Base-by-base conservation (phyloP, 2,888 invertebrate genomes). In the Pelosia muscerda region DNA sequence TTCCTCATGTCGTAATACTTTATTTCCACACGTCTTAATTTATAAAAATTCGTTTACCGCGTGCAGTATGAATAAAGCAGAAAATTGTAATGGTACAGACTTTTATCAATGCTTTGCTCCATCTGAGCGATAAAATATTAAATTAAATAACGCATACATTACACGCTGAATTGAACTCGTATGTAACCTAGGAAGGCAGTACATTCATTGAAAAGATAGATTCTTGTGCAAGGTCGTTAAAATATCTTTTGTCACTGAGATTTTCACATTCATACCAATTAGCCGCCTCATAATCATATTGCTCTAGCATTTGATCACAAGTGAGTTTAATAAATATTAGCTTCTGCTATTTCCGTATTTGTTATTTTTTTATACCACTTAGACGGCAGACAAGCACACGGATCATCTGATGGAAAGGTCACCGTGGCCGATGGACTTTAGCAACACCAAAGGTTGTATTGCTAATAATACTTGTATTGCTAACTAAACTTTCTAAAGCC, bases 41-140 rank as follows among this genome's bases (percentile, higher is more conserved):
- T 49, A 49, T n/a, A 49, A 49, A 49, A n/a, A 49, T 49, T 49
- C 49, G 9, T 49, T 49, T 49, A 49, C 49, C 49, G n/a, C n/a
- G n/a, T 2, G 2, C 19, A 49, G n/a, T 19, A 19, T 42, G 34
- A 38, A 38, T 34, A 34, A 11, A 13, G 38, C 38, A 38, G 38
- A 38, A 38, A 38, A 38, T 38, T 38, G 38, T 15, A 38, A 38
- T 15, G 38, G 38, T 6, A 8, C 5, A 11, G 42, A 19, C 19
- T 3, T 42, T 42, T 19, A 42, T 42, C 19, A 42, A 42, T 42
- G 42, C 8, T 49, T n/a, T 49, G 49, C n/a, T 49, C n/a, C 49
- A 19, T 19, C n/a, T 49, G n/a, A n/a, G 9, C 49, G n/a, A 49
- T 19, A 49, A 49, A 49, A 49, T n/a, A n/a, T n/a, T n/a, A n/a